phyloP scores from a whole-genome alignment of 2,113 vertebrate genomes.

The Clarias macrocephalus region DNA sequence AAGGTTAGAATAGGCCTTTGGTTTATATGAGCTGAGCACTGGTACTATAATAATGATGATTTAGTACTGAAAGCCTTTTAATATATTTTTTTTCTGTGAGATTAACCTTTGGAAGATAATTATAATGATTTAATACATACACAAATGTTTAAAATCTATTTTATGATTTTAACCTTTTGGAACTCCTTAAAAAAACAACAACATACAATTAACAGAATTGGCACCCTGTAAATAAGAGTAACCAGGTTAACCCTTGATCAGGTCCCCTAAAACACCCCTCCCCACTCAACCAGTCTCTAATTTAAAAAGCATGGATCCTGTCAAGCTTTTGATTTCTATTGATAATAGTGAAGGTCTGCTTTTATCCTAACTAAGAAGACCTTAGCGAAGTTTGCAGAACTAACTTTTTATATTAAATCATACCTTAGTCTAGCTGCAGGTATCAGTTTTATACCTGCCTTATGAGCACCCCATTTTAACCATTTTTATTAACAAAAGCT shows the following conservation, averaged over 20 bases:
- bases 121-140: background rate
- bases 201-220: background rate
- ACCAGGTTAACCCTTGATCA: background rate
- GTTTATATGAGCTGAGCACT: background rate
- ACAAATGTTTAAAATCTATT: background rate
- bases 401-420: background rate
- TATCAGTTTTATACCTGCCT: background rate
- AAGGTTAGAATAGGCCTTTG: background rate
- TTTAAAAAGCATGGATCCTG: background rate
- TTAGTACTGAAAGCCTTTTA: background rate
- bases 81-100: background rate
- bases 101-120: background rate
- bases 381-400: background rate
- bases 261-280: background rate
- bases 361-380: background rate
- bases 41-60: constrained; percentile 2
- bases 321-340: background rate
- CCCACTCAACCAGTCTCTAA: background rate
- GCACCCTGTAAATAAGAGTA: background rate
- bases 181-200: background rate
- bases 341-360: background rate
- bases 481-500: constrained; percentile 29
- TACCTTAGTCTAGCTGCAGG: background rate
- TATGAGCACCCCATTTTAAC: background rate
- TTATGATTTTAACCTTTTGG: background rate